These are phyloP conservation scores for Heterodera carotae DNA, from an alignment of 1,140 invertebrate species.

Conservation along the genomic window DNA sequence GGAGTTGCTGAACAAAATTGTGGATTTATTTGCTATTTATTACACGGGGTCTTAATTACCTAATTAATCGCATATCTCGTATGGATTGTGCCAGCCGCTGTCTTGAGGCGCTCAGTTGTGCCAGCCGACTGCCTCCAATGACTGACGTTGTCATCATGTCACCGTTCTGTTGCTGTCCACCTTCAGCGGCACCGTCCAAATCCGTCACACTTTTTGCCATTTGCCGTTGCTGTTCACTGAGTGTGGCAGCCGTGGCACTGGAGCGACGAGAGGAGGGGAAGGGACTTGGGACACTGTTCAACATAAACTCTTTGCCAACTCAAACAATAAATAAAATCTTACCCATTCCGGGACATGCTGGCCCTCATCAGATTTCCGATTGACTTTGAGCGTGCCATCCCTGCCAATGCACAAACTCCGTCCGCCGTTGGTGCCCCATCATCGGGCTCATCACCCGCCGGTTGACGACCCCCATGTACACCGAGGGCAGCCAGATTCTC, in stretches of 20 bases:
- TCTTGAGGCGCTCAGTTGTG: slow-evolving; percentile 31
- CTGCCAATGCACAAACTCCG: slow-evolving; percentile 18
- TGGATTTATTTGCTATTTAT: too few species aligned
- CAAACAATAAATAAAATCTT: background rate
- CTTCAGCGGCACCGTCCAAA: slow-evolving; percentile 25
- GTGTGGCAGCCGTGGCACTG: slow-evolving; percentile 19
- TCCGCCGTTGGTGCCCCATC: slow-evolving; percentile 18
- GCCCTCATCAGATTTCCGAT: slow-evolving; percentile 53
- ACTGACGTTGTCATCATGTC: slow-evolving; percentile 34
- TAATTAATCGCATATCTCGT: slow-evolving; percentile 38
- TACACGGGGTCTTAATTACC: too few species aligned
- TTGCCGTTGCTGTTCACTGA: slow-evolving; percentile 38
- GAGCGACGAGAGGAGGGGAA: background rate
- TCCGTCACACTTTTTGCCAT: slow-evolving; percentile 46
- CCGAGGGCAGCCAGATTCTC: slow-evolving; percentile 42
- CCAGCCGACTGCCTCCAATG: slow-evolving; percentile 16
- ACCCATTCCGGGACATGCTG: slow-evolving; percentile 29
- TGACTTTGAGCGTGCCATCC: slow-evolving; percentile 49
- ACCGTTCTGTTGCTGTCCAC: background rate
- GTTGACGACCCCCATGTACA: background rate
- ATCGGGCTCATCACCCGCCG: background rate
- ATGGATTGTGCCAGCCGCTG: slow-evolving; percentile 40
- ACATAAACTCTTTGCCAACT: too few species aligned
- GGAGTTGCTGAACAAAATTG: slow-evolving; percentile 47
- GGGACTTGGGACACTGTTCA: too few species aligned